Conservation (phyloP, 2,113 vertebrate genomes). For the Lepidiolamprologus cunningtoni region DNA sequence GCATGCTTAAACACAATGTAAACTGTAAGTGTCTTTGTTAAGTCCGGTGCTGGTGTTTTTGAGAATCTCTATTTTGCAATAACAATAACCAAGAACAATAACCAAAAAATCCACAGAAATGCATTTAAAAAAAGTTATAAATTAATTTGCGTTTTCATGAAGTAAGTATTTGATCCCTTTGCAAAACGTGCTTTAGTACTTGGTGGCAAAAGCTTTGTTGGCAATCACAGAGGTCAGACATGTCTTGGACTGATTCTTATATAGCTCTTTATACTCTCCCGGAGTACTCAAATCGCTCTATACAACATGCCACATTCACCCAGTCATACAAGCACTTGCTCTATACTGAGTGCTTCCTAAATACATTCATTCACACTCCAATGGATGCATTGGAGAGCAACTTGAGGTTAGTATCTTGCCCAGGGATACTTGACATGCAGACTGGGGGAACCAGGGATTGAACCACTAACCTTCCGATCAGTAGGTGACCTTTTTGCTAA, state of each 20-base stretch:
- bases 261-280: neutral
- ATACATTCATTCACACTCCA: neutral
- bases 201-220: neutral
- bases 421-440: neutral
- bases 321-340: neutral
- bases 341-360: neutral
- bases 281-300: neutral
- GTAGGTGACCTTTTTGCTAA: neutral
- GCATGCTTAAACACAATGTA: rapidly evolving
- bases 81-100: neutral
- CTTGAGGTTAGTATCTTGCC: neutral
- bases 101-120: neutral
- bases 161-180: neutral
- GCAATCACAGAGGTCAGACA: neutral
- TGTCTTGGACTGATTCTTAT: neutral
- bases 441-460: neutral
- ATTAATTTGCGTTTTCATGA: neutral
- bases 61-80: neutral
- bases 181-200: neutral
- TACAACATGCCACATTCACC: neutral
- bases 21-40: neutral
- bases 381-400: neutral
- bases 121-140: neutral
- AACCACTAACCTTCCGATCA: neutral
- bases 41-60: rapidly evolving